A percentile compares a stretch with the other conserved stretches of the same genome.
Evolutionary conservation across 2,888 invertebrate species (phyloP).

Genomic region (Amphiduros pacificus): DNA sequence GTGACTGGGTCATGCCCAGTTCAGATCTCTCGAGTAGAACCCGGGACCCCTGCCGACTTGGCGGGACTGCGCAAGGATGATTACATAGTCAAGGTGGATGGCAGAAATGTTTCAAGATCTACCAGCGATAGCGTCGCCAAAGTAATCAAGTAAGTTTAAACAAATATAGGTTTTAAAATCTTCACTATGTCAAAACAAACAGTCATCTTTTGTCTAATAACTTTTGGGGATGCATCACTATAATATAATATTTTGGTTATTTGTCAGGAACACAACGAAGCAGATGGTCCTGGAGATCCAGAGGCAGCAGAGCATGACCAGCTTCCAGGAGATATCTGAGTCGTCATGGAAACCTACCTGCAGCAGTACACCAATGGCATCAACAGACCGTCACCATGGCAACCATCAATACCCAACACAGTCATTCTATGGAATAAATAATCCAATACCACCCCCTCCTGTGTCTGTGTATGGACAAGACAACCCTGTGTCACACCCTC

Average conservation of each 20-base stretch:
- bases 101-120: constrained; percentile 53
- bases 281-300: constrained; percentile 20
- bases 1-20: constrained; percentile 55
- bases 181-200: neutral
- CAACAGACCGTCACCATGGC: no score
- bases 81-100: constrained; percentile 50
- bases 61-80: constrained; percentile 50
- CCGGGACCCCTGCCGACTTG: constrained; percentile 46
- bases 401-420: no score
- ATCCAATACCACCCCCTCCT: no score
- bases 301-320: constrained; percentile 10
- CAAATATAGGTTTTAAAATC: neutral
- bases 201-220: neutral
- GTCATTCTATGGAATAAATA: no score
- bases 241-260: neutral
- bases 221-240: neutral
- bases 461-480: no score
- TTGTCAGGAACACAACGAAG: constrained; percentile 10
- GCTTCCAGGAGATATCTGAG: no score
- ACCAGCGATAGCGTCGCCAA: constrained; percentile 52
- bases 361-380: no score
- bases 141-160: constrained; percentile 45
- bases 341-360: no score
- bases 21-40: constrained; percentile 51
- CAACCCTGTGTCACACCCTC: no score